Conservation (phyloP, 2,113 vertebrate genomes). For the Ailurus styani region DNA sequence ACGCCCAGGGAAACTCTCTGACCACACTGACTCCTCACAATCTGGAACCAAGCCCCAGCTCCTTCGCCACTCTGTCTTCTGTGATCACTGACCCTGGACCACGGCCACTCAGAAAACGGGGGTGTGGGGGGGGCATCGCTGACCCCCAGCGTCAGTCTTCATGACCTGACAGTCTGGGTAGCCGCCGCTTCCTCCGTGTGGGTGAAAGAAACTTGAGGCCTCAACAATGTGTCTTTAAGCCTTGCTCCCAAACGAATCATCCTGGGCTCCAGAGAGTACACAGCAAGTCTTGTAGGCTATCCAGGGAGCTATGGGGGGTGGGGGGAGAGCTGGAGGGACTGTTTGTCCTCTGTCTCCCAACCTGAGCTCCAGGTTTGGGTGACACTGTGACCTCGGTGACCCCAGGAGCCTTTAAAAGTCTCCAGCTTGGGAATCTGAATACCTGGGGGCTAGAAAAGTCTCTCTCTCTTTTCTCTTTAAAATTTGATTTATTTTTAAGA, state of each 20-base stretch:
- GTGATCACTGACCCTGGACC: neutral
- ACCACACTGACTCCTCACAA: neutral
- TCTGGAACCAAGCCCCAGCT: neutral
- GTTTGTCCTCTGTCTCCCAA: too few relatives aligned
- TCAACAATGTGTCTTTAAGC: neutral
- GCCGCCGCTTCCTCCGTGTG: accelerated
- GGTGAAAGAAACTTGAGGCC: neutral
- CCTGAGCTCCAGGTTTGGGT: neutral
- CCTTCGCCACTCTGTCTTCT: neutral
- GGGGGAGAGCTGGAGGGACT: too few relatives aligned
- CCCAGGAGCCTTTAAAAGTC: neutral
- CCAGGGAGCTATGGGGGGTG: neutral
- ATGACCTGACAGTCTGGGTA: neutral
- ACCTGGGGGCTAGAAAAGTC: neutral
- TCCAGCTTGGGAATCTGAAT: neutral
- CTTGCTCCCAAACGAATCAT: neutral
- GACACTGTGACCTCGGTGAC: neutral
- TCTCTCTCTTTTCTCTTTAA: neutral
- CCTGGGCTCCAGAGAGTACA: neutral
- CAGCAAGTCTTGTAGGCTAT: neutral
- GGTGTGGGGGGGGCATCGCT: neutral
- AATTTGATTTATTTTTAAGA: neutral
- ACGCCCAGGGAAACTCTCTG: neutral
- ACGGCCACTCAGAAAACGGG: neutral
- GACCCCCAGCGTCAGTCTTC: neutral